A percentile compares a stretch with the other conserved stretches of the same genome.
phyloP scores from a whole-genome alignment of 2,797 vertebrate species.

The Orestias chungarensis region DNA sequence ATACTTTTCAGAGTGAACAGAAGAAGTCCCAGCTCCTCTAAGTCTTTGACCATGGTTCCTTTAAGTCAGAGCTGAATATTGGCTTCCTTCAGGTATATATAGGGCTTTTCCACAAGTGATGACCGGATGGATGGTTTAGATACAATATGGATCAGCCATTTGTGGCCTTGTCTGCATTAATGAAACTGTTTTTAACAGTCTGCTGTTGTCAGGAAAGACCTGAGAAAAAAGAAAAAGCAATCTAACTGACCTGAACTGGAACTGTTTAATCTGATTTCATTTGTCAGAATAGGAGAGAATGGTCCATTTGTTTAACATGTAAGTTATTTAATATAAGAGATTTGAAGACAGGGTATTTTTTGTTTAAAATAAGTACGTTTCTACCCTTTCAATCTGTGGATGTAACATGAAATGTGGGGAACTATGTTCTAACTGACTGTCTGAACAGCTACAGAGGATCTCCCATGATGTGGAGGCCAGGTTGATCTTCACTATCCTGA shows the following conservation, averaged over 20 bases:
- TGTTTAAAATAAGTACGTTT: not conserved
- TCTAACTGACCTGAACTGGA: no score
- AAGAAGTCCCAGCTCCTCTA: not conserved
- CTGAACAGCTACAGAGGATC: conserved; percentile 24
- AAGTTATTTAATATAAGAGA: not conserved
- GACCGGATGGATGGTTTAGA: not conserved
- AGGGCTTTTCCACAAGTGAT: not conserved
- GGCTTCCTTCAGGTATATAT: not conserved
- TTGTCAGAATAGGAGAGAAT: no score
- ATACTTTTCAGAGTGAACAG: not conserved
- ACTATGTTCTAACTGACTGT: not conserved
- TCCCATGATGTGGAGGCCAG: conserved; percentile 62
- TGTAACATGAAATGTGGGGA: not conserved
- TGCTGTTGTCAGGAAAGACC: no score
- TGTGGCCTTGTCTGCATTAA: not conserved
- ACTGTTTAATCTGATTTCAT: not conserved
- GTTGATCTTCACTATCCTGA: conserved; percentile 65
- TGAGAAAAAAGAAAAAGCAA: no score
- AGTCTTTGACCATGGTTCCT: not conserved
- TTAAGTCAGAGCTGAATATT: not conserved
- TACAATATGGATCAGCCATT: not conserved
- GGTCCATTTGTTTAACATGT: no score
- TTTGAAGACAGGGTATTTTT: not conserved
- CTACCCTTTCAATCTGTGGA: not conserved
- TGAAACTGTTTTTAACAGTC: no score